Conservation (phyloP, 2,888 invertebrate species). For the Thymelicus lineola region DNA sequence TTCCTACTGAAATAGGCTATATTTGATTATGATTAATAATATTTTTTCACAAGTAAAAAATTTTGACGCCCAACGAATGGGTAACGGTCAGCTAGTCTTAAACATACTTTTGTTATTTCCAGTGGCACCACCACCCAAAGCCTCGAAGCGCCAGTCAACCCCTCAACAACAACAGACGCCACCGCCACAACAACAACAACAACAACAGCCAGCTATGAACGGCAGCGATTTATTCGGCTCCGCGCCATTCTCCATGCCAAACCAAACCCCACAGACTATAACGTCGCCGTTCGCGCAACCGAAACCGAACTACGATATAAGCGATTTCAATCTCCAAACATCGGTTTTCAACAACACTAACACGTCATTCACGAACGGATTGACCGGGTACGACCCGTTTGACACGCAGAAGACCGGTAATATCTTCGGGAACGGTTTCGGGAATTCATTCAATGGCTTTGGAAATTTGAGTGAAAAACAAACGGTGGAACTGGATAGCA, state of each 20-base stretch:
- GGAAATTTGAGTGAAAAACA: slow-evolving; percentile 79
- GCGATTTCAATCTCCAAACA: slow-evolving; percentile 75
- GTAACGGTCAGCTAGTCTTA: too few relatives aligned
- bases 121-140: slow-evolving; percentile 97
- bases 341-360: slow-evolving; percentile 68
- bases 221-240: slow-evolving; percentile 93
- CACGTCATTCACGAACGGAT: slow-evolving; percentile 72
- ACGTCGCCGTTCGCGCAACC: slow-evolving; percentile 51
- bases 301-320: slow-evolving; percentile 78
- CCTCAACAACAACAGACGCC: slow-evolving; percentile 56
- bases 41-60: too few relatives aligned
- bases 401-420: slow-evolving; percentile 89
- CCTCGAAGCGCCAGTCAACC: slow-evolving; percentile 81
- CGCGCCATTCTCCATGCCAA: slow-evolving; percentile 88
- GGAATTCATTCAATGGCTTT: slow-evolving; percentile 75
- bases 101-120: slow-evolving; percentile 53
- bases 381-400: slow-evolving; percentile 90
- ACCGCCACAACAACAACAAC: slow-evolving; percentile 49
- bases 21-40: too few relatives aligned
- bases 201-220: slow-evolving; percentile 64
- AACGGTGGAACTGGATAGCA: slow-evolving; percentile 78
- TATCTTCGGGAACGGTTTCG: slow-evolving; percentile 73
- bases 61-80: too few relatives aligned
- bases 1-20: too few relatives aligned
- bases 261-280: slow-evolving; percentile 41